Percentiles rank a stretch among this genome's conserved stretches.
Conservation (phyloP, 2,888 invertebrate genomes). For the Calameuta pallipes region DNA sequence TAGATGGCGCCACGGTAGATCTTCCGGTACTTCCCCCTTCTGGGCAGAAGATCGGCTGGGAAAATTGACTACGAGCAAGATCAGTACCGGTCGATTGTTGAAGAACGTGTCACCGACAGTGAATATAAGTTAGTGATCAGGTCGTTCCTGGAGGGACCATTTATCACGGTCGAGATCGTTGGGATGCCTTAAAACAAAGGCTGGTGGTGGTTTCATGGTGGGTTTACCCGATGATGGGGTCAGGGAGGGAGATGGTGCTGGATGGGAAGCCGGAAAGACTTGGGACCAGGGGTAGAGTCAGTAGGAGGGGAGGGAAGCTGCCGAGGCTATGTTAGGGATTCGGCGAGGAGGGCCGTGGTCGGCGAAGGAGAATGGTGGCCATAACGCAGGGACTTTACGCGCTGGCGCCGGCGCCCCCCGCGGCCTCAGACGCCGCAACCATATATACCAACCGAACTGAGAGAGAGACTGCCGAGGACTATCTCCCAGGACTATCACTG, state of each 20-base stretch:
- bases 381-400: slow-evolving; percentile 65
- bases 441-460: slow-evolving; percentile 52
- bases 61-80: not conserved
- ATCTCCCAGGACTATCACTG: slow-evolving; percentile 53
- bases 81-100: not conserved
- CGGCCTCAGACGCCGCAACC: slow-evolving; percentile 65
- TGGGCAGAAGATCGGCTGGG: not conserved
- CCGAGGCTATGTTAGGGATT: slow-evolving; percentile 31
- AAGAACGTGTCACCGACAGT: slow-evolving; percentile 38
- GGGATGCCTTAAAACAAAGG: slow-evolving; percentile 63
- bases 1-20: not conserved
- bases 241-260: slow-evolving; percentile 29
- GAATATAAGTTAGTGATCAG: slow-evolving; percentile 40
- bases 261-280: slow-evolving; percentile 26
- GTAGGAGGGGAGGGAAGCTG: slow-evolving; percentile 38
- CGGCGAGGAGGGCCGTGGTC: slow-evolving; percentile 23
- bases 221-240: slow-evolving; percentile 41
- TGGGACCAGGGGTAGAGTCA: slow-evolving; percentile 33
- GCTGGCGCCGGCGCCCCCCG: slow-evolving; percentile 67
- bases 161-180: slow-evolving; percentile 59
- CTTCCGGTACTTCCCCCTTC: not conserved
- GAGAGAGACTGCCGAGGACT: slow-evolving; percentile 30
- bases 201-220: slow-evolving; percentile 54
- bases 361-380: slow-evolving; percentile 38
- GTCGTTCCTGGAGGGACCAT: slow-evolving; percentile 48